phyloP scores from a whole-genome alignment of 2,888 invertebrate species.

The Willowsia nigromaculata region DNA sequence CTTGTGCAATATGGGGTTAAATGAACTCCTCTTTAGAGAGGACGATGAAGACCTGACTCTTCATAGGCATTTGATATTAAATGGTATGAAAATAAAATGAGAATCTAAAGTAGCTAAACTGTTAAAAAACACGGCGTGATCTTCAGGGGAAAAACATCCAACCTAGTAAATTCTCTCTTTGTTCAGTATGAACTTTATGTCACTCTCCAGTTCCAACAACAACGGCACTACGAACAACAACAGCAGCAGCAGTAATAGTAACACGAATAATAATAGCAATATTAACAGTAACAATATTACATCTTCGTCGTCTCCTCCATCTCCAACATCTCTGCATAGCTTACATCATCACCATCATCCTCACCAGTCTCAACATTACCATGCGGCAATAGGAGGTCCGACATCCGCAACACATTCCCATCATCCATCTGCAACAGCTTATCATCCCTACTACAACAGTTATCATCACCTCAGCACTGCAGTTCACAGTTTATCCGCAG shows the following conservation, averaged over 20 bases:
- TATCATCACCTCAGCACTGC: slow-evolving; percentile 50
- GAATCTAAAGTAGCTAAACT: too few species aligned
- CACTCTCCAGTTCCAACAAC: slow-evolving; percentile 73
- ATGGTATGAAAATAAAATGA: too few species aligned
- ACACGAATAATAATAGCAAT: background rate
- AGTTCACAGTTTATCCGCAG: slow-evolving; percentile 29
- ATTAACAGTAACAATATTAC: slow-evolving; percentile 35
- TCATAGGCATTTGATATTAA: too few species aligned
- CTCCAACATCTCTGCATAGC: slow-evolving; percentile 2
- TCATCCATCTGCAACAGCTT: too few species aligned
- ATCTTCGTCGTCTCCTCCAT: slow-evolving; percentile 41
- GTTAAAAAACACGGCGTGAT: too few species aligned
- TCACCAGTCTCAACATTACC: slow-evolving; percentile 41
- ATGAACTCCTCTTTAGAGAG: too few species aligned
- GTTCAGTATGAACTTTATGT: slow-evolving; percentile 78
- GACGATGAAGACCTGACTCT: too few species aligned
- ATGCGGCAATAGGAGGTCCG: slow-evolving; percentile 24
- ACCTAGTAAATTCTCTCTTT: background rate
- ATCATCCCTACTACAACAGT: slow-evolving; percentile 66
- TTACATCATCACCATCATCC: background rate
- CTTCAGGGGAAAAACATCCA: too few species aligned
- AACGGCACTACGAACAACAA: slow-evolving; percentile 54
- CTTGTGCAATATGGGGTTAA: too few species aligned
- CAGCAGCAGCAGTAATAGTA: background rate
- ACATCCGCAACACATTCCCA: background rate